These are phyloP conservation scores for Drosophila biarmipes DNA, from an alignment of 1,140 invertebrate genomes.

Conservation along the genomic window DNA sequence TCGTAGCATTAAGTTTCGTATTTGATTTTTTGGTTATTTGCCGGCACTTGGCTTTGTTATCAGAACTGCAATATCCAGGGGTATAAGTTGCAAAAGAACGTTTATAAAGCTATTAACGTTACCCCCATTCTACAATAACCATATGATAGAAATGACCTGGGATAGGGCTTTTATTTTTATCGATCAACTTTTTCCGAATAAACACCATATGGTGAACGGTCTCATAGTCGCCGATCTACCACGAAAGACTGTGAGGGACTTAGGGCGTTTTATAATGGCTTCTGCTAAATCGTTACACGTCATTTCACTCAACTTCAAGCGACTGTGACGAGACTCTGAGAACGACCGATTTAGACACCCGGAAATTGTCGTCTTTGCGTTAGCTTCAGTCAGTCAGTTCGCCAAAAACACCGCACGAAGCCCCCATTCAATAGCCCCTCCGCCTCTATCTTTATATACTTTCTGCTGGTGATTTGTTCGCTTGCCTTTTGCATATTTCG, in stretches of 20 bases:
- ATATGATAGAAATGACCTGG: no score
- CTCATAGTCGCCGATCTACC: slow-evolving; percentile 11
- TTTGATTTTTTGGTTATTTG: slow-evolving; percentile 63
- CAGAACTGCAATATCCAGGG: slow-evolving; percentile 1
- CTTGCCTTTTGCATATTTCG: slow-evolving; percentile 24
- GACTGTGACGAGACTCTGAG: slow-evolving; percentile 47
- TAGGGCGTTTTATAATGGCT: slow-evolving; percentile 13
- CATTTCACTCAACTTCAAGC: slow-evolving; percentile 59
- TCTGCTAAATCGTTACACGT: slow-evolving; percentile 46
- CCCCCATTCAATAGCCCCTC: slow-evolving; percentile 21
- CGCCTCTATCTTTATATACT: slow-evolving; percentile 6
- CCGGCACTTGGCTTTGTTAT: slow-evolving; percentile 22
- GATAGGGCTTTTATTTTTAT: neutral
- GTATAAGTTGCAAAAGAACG: slow-evolving; percentile 2
- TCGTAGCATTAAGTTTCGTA: slow-evolving; percentile 47
- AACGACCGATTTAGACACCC: slow-evolving; percentile 72
- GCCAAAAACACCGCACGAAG: slow-evolving; percentile 1
- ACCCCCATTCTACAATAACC: no score
- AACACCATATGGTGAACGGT: slow-evolving; percentile 8
- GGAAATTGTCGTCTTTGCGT: slow-evolving; percentile 69
- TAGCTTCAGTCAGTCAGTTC: slow-evolving; percentile 28
- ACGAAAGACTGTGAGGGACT: slow-evolving; percentile 2
- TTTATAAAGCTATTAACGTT: no score
- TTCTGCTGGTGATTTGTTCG: slow-evolving; percentile 28
- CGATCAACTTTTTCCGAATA: neutral